These are phyloP conservation scores for Rhadina sibilatrix DNA, from an alignment of 2,113 vertebrate species.

Conservation along the genomic window DNA sequence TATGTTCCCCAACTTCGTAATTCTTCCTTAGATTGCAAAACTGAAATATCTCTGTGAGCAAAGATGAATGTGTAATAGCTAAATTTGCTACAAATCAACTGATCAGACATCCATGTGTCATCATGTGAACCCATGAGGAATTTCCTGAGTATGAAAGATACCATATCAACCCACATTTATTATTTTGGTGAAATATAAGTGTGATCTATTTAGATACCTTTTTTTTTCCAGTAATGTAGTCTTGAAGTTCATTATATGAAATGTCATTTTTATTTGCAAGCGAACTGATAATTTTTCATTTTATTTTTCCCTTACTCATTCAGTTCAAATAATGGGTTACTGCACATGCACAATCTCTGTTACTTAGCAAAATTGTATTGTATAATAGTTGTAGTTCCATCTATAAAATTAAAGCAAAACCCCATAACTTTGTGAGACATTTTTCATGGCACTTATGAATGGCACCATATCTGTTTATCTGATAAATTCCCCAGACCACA, in stretches of 20 bases:
- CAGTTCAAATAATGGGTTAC: neutral
- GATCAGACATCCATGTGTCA: neutral
- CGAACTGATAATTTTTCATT: neutral
- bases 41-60: neutral
- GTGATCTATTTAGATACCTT: neutral
- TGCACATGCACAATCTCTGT: neutral
- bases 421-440: neutral
- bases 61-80: neutral
- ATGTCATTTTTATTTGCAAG: neutral
- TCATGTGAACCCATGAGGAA: neutral
- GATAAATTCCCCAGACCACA: neutral
- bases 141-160: conserved; percentile 7
- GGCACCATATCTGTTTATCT: neutral
- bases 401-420: neutral
- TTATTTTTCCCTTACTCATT: neutral
- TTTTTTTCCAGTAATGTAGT: neutral
- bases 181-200: neutral
- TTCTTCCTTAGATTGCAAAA: neutral
- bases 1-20: neutral
- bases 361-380: neutral
- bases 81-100: neutral
- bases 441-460: neutral
- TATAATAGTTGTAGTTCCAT: neutral
- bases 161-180: neutral
- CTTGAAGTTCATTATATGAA: neutral